These are phyloP conservation scores for Drosophila ustulata DNA, from an alignment of 2,888 invertebrate genomes.

Conservation along the genomic window DNA sequence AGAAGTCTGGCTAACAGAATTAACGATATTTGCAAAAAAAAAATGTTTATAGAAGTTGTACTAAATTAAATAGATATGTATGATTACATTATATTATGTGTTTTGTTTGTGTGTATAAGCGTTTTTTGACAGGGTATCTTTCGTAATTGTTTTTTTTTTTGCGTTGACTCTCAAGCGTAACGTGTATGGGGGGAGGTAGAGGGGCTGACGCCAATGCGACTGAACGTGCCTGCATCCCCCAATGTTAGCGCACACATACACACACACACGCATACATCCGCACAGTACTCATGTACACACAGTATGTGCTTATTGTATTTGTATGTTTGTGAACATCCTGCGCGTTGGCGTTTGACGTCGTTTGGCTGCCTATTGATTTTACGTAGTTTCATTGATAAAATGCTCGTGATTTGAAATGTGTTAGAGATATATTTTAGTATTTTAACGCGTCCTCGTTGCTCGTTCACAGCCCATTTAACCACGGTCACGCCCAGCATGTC, in stretches of 20 bases:
- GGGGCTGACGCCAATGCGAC: constrained; percentile 55
- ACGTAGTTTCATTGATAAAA: constrained; percentile 55
- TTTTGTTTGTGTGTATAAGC: too few species aligned
- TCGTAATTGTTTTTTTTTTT: background rate
- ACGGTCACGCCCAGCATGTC: constrained; percentile 56
- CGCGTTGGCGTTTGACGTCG: constrained; percentile 44
- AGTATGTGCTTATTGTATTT: background rate
- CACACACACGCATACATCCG: background rate
- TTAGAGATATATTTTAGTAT: background rate
- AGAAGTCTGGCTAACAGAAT: too few species aligned
- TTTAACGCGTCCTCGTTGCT: constrained; percentile 8
- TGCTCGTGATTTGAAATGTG: constrained; percentile 11
- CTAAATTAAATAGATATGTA: too few species aligned
- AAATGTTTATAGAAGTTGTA: too few species aligned
- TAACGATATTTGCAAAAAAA: too few species aligned
- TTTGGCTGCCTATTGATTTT: constrained; percentile 54
- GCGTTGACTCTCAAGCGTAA: constrained; percentile 37
- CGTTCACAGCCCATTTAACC: constrained; percentile 20
- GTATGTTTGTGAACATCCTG: constrained; percentile 44
- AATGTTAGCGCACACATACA: constrained; percentile 6
- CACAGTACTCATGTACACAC: constrained; percentile 1
- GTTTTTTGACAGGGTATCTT: too few species aligned
- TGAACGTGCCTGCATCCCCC: constrained; percentile 28
- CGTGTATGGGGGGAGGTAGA: constrained; percentile 12
- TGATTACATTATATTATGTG: too few species aligned